These are phyloP conservation scores for Erithacus rubecula DNA, from an alignment of 2,797 vertebrate genomes.

Conservation along the genomic window DNA sequence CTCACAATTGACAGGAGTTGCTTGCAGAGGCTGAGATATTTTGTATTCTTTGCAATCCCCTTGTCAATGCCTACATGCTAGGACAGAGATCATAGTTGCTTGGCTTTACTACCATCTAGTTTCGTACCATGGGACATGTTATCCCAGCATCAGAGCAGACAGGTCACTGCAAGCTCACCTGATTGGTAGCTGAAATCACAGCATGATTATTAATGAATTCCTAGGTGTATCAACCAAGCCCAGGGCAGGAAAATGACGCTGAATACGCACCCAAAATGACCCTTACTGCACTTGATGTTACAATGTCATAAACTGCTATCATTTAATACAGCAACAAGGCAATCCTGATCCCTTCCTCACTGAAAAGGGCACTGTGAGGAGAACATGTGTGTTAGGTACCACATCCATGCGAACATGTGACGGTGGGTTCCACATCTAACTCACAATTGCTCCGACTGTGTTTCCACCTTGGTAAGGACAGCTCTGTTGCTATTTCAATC, in stretches of 20 bases:
- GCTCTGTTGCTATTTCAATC: neutral
- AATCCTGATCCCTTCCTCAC: neutral
- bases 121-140: rapidly evolving
- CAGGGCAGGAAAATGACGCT: neutral
- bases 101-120: neutral
- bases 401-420: neutral
- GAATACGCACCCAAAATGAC: neutral
- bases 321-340: neutral
- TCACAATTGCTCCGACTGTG: neutral
- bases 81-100: neutral
- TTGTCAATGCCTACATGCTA: no score
- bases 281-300: neutral
- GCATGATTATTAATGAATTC: neutral
- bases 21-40: neutral
- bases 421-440: no score
- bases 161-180: neutral
- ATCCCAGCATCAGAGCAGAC: neutral
- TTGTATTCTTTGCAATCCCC: neutral
- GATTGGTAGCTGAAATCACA: neutral
- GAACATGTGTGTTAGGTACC: neutral
- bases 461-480: rapidly evolving
- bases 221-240: neutral
- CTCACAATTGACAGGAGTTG: neutral
- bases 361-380: neutral
- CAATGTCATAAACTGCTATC: neutral